phyloP scores from a whole-genome alignment of 2,113 vertebrate species.

The Peromyscus leucopus region DNA sequence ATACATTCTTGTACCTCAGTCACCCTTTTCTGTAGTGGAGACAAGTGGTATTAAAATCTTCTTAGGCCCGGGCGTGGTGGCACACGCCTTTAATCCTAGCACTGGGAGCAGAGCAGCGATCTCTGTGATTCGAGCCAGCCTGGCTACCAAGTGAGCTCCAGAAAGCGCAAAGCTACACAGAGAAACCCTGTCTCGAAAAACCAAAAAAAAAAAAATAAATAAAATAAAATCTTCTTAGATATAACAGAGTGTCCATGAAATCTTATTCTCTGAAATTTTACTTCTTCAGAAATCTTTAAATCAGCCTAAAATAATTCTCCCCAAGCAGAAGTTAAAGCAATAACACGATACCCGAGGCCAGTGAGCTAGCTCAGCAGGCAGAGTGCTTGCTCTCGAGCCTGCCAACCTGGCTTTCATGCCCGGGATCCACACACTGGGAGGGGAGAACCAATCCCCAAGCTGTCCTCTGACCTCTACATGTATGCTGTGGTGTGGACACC shows the following conservation, averaged over 20 bases:
- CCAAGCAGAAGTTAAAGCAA: slow-evolving; percentile 43
- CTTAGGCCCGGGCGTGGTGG: no score
- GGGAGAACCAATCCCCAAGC: neutral
- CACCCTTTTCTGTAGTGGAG: neutral
- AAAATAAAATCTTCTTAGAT: slow-evolving; percentile 45
- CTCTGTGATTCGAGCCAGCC: no score
- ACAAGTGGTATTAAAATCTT: slow-evolving; percentile 5
- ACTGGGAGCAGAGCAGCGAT: no score
- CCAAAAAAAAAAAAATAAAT: no score
- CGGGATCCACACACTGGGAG: neutral
- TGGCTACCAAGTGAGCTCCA: no score
- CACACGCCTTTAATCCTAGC: no score
- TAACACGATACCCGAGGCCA: neutral
- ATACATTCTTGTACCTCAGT: neutral
- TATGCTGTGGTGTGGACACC: neutral
- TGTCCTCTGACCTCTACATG: neutral
- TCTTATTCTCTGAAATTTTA: slow-evolving; percentile 28
- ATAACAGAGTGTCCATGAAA: slow-evolving; percentile 31
- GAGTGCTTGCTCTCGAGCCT: neutral
- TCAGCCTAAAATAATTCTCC: slow-evolving; percentile 6
- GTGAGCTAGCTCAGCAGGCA: neutral
- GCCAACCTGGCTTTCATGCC: neutral
- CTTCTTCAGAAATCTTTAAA: slow-evolving; percentile 55
- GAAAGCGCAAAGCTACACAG: no score
- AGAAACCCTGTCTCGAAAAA: no score